A percentile compares a stretch with the other conserved stretches of the same genome.
These are phyloP conservation scores for Notarius quadriscutis DNA, from an alignment of 2,113 vertebrate species.

Conservation along the genomic window DNA sequence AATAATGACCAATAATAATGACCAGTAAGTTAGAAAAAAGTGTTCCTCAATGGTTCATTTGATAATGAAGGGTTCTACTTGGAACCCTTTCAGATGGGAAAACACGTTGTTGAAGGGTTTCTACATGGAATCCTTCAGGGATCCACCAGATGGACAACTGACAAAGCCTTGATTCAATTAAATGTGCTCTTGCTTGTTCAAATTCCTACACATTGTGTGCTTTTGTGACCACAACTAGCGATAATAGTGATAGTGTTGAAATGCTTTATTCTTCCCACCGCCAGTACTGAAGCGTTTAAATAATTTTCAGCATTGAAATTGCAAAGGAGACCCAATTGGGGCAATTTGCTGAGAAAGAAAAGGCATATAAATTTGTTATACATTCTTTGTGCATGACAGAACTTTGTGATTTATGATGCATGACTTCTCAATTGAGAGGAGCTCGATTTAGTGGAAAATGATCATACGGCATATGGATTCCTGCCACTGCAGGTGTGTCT, in stretches of 20 bases:
- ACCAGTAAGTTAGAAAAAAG: background rate
- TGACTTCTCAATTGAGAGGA: slow-evolving; percentile 11
- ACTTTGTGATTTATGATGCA: slow-evolving; percentile 31
- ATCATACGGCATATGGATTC: slow-evolving; percentile 16
- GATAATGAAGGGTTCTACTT: background rate
- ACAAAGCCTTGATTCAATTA: background rate
- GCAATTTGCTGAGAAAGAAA: background rate
- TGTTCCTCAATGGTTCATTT: background rate
- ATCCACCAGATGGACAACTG: background rate
- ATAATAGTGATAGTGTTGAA: background rate
- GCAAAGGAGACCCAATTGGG: background rate
- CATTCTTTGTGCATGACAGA: slow-evolving; percentile 23
- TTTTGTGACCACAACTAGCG: background rate
- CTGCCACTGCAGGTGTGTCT: slow-evolving; percentile 53
- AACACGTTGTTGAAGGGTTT: too few species aligned
- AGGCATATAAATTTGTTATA: slow-evolving; percentile 9
- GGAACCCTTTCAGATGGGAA: background rate
- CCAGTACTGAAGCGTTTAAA: background rate
- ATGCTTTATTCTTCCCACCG: background rate
- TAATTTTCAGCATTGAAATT: background rate
- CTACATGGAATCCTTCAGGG: background rate
- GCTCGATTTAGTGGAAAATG: slow-evolving; percentile 32
- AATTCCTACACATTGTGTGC: background rate
- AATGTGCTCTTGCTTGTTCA: background rate
- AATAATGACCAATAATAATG: background rate